A percentile compares a stretch with the other conserved stretches of the same genome.
phyloP scores from a whole-genome alignment of 2,888 invertebrate genomes.

The Dynastes maya region DNA sequence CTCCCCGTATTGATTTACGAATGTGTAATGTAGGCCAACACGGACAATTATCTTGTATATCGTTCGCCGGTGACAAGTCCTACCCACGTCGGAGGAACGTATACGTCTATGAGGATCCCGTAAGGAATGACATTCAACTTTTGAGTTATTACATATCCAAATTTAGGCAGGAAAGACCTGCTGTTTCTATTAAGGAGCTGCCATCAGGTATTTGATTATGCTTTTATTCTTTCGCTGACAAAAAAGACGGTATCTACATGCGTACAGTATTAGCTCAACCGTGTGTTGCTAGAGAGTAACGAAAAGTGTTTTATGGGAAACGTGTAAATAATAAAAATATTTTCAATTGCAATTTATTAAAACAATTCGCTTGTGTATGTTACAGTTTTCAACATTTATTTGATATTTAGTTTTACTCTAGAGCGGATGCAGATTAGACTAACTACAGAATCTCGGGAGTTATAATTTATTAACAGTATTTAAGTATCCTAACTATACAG shows the following conservation, averaged over 20 bases:
- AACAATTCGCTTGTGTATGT: no score
- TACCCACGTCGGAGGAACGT: constrained; percentile 81
- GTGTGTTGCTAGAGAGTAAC: constrained; percentile 21
- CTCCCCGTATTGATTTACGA: constrained; percentile 23
- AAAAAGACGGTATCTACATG: constrained; percentile 16
- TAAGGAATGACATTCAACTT: constrained; percentile 89
- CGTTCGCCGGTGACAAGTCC: constrained; percentile 86
- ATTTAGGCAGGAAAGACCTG: constrained; percentile 71
- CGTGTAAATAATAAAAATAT: no score
- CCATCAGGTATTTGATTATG: constrained; percentile 53
- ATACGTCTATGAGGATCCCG: constrained; percentile 79
- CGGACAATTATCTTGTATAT: constrained; percentile 87
- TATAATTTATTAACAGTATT: no score
- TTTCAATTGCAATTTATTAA: no score
- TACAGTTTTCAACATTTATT: no score
- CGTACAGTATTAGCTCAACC: neutral
- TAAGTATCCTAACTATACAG: no score
- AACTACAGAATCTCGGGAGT: no score
- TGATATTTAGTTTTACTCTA: no score
- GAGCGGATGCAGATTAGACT: no score
- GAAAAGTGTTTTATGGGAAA: neutral
- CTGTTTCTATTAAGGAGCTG: constrained; percentile 58
- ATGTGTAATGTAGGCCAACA: constrained; percentile 74
- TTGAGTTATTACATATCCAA: constrained; percentile 91
- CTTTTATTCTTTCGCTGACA: constrained; percentile 27